Evolutionary conservation across 2,888 invertebrate species (phyloP), one percentile per base, ranked within the genome.

Genomic region (Morpho achilles): DNA sequence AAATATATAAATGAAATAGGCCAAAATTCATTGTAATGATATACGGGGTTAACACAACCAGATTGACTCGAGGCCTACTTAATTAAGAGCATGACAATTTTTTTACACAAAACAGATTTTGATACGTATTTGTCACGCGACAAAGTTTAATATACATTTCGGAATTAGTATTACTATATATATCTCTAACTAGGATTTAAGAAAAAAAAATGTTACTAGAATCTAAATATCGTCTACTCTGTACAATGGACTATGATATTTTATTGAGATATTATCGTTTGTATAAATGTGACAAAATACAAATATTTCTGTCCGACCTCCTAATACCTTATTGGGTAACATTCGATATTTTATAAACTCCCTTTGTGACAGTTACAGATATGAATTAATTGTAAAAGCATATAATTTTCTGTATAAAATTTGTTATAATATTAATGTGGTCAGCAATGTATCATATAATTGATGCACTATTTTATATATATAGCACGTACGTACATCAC

Each of bases 241-340:
- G 85, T 90, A 90, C 88, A 88, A 83, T 83, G 88, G 87, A 87
- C 87, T 87, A 88, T 85, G 85, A 86, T 87, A 88, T 82, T 84
- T 76, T 77, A 82, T 84, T 86, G 86, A 88, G 87, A 88, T 87
- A 88, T 84, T 82, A 81, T 80, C 79, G 79, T 84, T 87, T 78
- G 87, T 90, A 89, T 88, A 90, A 88, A 90, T 80, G 81, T 89
- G 89, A 86, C 82, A 89, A 90, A 89, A 90, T 89, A 90, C 87
- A 86, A 87, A 86, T 80, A 83, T 83, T 77, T 84, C 75, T 80
- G 82, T 80, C 82, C 82, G 77, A 79, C 77, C 77, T 79, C 73
- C 79, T 83, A 77, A 82, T 82, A 81, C 84, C 82, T 82, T 85
- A 87, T 77, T 79, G 82, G 86, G 88, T 88, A 89, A 84, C 77